These are phyloP conservation scores for Oreotrochilus melanogaster DNA, from an alignment of 2,113 vertebrate species.

Conservation along the genomic window DNA sequence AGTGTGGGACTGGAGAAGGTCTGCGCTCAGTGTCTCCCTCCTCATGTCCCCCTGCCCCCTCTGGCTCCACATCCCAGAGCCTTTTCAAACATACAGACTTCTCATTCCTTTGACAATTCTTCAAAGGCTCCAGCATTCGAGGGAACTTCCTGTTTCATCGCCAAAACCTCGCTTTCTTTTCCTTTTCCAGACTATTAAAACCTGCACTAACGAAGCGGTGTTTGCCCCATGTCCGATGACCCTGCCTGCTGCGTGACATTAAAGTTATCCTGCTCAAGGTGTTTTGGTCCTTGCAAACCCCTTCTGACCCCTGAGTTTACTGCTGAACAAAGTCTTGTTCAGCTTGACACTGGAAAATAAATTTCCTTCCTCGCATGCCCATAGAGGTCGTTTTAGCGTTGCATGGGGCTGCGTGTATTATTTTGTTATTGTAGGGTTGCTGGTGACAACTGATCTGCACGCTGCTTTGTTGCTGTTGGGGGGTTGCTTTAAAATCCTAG, in stretches of 20 bases:
- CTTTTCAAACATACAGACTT: slow-evolving; percentile 34
- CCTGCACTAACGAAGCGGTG: accelerated
- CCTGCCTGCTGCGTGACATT: background rate
- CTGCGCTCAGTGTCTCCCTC: background rate
- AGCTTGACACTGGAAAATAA: background rate
- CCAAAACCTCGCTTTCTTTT: slow-evolving; percentile 43
- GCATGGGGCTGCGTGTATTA: background rate
- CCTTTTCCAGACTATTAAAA: slow-evolving; percentile 26
- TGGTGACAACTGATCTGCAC: slow-evolving; percentile 51
- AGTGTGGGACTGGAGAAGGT: background rate
- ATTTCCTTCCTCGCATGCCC: background rate
- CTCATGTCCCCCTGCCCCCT: background rate
- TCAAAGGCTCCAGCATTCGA: slow-evolving; percentile 51
- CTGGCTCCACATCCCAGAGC: background rate
- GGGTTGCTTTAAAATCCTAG: slow-evolving; percentile 15
- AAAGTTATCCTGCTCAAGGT: background rate
- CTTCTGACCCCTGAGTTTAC: background rate
- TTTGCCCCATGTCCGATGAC: background rate
- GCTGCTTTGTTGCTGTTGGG: background rate
- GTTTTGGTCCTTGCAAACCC: background rate
- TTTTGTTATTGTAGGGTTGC: slow-evolving; percentile 48
- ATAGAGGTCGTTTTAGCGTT: background rate
- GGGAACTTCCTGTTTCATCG: slow-evolving; percentile 51
- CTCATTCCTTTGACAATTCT: slow-evolving; percentile 66
- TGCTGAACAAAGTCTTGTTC: slow-evolving; percentile 14